phyloP scores from a whole-genome alignment of 2,113 vertebrate genomes.

The Mesocricetus auratus region DNA sequence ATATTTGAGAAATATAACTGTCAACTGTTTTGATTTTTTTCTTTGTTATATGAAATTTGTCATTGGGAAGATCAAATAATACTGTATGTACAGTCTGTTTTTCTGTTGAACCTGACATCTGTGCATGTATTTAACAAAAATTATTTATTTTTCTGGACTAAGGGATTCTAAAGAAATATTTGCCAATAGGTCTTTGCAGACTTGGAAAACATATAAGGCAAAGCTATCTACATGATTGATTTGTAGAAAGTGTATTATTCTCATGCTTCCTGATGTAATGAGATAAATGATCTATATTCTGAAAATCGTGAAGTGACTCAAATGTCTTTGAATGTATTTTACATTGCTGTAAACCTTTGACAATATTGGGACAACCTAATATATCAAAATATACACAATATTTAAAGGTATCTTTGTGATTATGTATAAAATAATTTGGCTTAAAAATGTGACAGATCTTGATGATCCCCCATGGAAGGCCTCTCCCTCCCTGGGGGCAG shows the following conservation, averaged over 20 bases:
- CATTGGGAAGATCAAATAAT: neutral
- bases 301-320: neutral
- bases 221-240: neutral
- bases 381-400: neutral
- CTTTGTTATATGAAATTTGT: neutral
- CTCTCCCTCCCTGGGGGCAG: no score
- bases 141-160: constrained; percentile 6
- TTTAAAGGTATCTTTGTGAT: constrained; percentile 9
- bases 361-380: neutral
- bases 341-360: neutral
- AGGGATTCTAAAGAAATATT: constrained; percentile 77
- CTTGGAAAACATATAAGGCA: neutral
- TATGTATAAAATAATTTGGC: neutral
- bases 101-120: neutral
- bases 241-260: constrained; percentile 24
- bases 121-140: constrained; percentile 60
- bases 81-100: neutral
- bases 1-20: neutral
- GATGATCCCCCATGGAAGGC: no score
- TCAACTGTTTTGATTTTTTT: neutral
- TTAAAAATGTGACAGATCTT: neutral
- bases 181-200: neutral
- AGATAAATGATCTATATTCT: constrained; percentile 4
- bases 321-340: neutral
- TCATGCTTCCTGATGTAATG: neutral